Evolutionary conservation across 2,797 vertebrate species (phyloP), one percentile per base, ranked within the genome.

Genomic region (Siniperca undulata): DNA sequence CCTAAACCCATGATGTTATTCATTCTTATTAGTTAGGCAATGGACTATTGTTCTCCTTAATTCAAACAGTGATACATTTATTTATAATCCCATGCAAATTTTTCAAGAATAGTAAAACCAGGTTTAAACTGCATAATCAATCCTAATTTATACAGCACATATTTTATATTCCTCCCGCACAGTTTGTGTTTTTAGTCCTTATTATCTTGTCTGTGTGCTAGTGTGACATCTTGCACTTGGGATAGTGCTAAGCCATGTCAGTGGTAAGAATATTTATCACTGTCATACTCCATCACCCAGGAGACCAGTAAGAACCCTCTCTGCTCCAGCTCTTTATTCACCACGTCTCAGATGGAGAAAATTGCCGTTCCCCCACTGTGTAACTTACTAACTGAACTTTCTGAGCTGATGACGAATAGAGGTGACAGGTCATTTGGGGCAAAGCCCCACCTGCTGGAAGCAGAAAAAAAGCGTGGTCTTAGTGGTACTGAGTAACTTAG

Each of bases 261-360:
- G 27, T 17, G 56, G n/a, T 36, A 7, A 46, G 40, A 70, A 50
- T 55, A 40, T 70, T 70, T 70, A 55, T 70, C 34, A 55, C 20
- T n/a, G 52, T 40, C 67, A 24, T 11, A 40, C 50, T 55, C 48
- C 34, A 17, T 69, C 67, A 69, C 67, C 30, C 30, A n/a, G 34
- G 48, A 38, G 50, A 53, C 20, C 50, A 5, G 48, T n/a, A 13
- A 22, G 66, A 52, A n/a, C 19, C 46, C 46, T 38, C 50, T 53
- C 20, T n/a, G 46, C 24, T 12, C 27, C 24, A 5, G 27, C 48
- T 68, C 48, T 34, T 36, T 36, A 22, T 52, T 68, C 65, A 36
- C 46, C 30, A n/a, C 30, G 9, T 68, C 46, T 68, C 50, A 24
- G 50, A 24, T 55, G 22, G 30, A 38, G 34, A 55, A 40, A 40